Evolutionary conservation across 1,140 invertebrate genomes (phyloP), one percentile per base, ranked within the genome.

Genomic region (Calephelis virginiensis): DNA sequence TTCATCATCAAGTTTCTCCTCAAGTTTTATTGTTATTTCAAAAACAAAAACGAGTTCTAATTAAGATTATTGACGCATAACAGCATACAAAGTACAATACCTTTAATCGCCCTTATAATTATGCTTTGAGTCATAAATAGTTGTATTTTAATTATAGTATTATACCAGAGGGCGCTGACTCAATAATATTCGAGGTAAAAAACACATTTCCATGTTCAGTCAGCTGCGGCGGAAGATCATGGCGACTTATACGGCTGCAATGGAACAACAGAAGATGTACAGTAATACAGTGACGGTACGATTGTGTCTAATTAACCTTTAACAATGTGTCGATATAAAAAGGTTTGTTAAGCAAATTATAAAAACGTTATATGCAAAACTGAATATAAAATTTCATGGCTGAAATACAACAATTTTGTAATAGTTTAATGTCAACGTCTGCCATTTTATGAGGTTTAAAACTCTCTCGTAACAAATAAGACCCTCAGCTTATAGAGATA

Each of bases 61-160:
- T 48, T 13, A n/a, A 48, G n/a, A 48, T 53, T 53, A 53, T 53
- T 53, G 14, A 53, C 14, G 7, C 49, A 28, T 53, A 53, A 53
- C 13, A 53, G 8, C 17, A 53, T 53, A 53, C 48, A 50, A 50
- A 50, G 40, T 14, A 50, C 48, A 14, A 50, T 50, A 50, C 49
- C 14, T 53, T 5, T 13, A 53, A 40, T 40, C 40, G 14, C 49
- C 49, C 13, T 53, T 13, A 53, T 53, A 53, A 53, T 53, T 53
- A 17, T 53, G 8, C 13, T 10, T 9, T 13, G 49, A 13, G 8
- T 53, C 49, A 13, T 53, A 53, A 53, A 53, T 53, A 53, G 49
- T 53, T 53, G 49, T 53, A 53, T 53, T 53, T 53, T 53, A 53
- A 53, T 53, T 53, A 53, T 28, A 53, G 49, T 53, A 53, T 53